Percentiles rank a stretch among this genome's conserved stretches.
These are phyloP conservation scores for Palaemon carinicauda DNA, from an alignment of 1,140 invertebrate genomes.

Conservation along the genomic window DNA sequence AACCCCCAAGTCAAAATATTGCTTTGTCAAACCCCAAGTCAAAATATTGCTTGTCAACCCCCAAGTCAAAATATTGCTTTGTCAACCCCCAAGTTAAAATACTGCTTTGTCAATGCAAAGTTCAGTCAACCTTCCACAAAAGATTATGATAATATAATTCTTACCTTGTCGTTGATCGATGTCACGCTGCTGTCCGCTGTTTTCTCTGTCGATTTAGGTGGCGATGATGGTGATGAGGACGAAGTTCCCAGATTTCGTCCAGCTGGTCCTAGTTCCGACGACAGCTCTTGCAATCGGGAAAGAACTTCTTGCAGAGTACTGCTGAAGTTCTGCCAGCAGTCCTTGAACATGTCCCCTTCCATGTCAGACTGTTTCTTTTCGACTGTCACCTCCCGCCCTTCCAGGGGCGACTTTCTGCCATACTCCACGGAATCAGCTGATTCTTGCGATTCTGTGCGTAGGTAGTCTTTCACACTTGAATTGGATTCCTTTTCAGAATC, in stretches of 20 bases:
- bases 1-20: too few relatives aligned
- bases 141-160: too few relatives aligned
- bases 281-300: constrained; percentile 55
- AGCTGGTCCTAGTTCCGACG: constrained; percentile 48
- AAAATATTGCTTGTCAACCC: too few relatives aligned
- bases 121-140: too few relatives aligned
- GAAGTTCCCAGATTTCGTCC: neutral
- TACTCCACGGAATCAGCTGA: neutral
- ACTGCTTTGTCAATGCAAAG: too few relatives aligned
- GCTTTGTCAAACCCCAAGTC: too few relatives aligned
- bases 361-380: constrained; percentile 54
- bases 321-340: constrained; percentile 59
- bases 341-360: constrained; percentile 59
- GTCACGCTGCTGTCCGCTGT: neutral
- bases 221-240: neutral
- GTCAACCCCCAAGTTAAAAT: too few relatives aligned
- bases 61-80: too few relatives aligned
- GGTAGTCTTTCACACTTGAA: neutral
- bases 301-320: constrained; percentile 58
- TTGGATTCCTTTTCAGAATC: neutral
- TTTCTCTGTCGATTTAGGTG: neutral
- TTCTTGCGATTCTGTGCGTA: neutral
- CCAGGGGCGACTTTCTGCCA: constrained; percentile 11
- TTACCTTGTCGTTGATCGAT: neutral
- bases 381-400: constrained; percentile 46